Percentiles rank a stretch among this genome's conserved stretches.
phyloP scores from a whole-genome alignment of 2,888 invertebrate species.

The Campoplex capitator region DNA sequence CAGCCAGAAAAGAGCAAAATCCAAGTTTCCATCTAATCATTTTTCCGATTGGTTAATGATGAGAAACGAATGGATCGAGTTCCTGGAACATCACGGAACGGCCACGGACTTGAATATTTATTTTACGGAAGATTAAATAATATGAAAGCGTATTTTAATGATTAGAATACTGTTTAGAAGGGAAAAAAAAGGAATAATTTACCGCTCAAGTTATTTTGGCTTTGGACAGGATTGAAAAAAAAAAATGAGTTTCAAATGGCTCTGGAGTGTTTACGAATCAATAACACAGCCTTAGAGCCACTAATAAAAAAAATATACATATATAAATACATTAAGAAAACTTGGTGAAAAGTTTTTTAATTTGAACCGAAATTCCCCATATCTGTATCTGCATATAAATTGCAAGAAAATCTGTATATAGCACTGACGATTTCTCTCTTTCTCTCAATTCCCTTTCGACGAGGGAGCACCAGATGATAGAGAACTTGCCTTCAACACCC shows the following conservation, averaged over 20 bases:
- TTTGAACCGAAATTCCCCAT: neutral
- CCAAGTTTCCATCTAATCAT: neutral
- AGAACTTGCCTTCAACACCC: slow-evolving; percentile 27
- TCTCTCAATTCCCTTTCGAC: slow-evolving; percentile 11
- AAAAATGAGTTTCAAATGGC: neutral
- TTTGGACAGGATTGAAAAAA: neutral
- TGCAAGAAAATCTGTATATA: neutral
- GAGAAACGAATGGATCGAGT: neutral
- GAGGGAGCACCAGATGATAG: slow-evolving; percentile 10
- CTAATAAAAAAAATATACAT: neutral
- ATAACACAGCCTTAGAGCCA: too few relatives aligned
- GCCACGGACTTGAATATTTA: too few relatives aligned
- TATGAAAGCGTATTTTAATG: neutral
- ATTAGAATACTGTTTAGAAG: neutral
- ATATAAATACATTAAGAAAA: neutral
- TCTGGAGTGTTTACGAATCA: too few relatives aligned
- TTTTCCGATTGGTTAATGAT: neutral
- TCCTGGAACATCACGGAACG: too few relatives aligned
- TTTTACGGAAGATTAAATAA: too few relatives aligned
- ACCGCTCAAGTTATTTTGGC: neutral
- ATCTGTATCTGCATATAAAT: slow-evolving; percentile 22
- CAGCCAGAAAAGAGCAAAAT: neutral
- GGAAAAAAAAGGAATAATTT: neutral
- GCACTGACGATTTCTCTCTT: slow-evolving; percentile 9
- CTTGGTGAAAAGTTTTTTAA: neutral